These are phyloP conservation scores for Neodon shergylaensis DNA, from an alignment of 2,113 vertebrate genomes.

Conservation along the genomic window DNA sequence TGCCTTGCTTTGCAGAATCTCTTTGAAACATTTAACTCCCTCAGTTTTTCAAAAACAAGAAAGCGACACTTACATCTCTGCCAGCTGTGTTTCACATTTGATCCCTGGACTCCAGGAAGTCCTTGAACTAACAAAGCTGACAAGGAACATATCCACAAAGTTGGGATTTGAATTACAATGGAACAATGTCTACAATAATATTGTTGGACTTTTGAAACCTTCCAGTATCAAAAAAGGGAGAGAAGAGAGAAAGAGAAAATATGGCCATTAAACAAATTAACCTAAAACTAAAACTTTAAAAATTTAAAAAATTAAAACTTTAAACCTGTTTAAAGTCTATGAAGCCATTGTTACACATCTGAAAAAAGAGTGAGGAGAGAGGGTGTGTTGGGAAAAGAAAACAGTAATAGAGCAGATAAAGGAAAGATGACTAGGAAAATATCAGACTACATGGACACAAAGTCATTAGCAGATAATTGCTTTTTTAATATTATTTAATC, in stretches of 20 bases:
- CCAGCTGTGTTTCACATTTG: constrained; percentile 64
- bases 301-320: too few relatives aligned
- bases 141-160: constrained; percentile 77
- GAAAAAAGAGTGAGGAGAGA: constrained; percentile 76
- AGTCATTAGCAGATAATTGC: background rate
- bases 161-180: constrained; percentile 78
- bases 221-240: constrained; percentile 72
- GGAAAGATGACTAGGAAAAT: constrained; percentile 62
- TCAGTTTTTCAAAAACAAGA: constrained; percentile 45
- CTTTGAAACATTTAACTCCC: background rate
- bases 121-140: constrained; percentile 34
- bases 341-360: constrained; percentile 82
- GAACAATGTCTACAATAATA: constrained; percentile 75
- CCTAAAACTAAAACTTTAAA: constrained; percentile 49
- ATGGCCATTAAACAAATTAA: constrained; percentile 82
- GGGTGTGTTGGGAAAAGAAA: constrained; percentile 78
- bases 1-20: background rate
- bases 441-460: background rate
- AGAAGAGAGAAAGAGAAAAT: constrained; percentile 63
- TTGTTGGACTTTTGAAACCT: constrained; percentile 81
- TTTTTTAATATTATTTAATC: background rate
- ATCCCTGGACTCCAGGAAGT: constrained; percentile 49
- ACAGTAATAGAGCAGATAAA: constrained; percentile 80
- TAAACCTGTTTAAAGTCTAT: constrained; percentile 73
- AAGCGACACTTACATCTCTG: constrained; percentile 1